phyloP scores from a whole-genome alignment of 1,140 invertebrate genomes.

The Aphaenogaster rudis region DNA sequence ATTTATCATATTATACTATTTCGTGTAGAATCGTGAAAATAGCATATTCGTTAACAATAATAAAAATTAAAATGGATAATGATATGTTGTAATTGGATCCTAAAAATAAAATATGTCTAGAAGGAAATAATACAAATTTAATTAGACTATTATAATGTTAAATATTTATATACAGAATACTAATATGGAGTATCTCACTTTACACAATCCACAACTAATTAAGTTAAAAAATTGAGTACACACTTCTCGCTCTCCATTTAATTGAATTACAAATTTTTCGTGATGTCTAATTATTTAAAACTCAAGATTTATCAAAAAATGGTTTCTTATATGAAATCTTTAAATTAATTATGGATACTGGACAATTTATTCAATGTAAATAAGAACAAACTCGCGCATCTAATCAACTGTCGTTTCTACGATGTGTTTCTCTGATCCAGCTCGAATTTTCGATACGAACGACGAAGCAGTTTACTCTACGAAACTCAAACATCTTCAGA shows the following conservation, averaged over 20 bases:
- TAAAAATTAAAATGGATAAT: slow-evolving; percentile 34
- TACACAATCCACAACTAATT: neutral
- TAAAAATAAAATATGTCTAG: slow-evolving; percentile 16
- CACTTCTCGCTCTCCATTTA: neutral
- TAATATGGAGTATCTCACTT: neutral
- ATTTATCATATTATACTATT: slow-evolving; percentile 25
- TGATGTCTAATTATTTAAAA: neutral
- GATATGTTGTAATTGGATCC: slow-evolving; percentile 43
- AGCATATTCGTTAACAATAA: slow-evolving; percentile 14
- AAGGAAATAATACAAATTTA: neutral
- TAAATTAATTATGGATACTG: neutral
- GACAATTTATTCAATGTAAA: neutral
- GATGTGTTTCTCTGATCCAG: neutral
- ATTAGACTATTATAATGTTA: neutral
- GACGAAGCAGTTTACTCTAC: neutral
- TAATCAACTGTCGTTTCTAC: neutral
- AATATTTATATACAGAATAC: neutral
- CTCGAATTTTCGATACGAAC: neutral
- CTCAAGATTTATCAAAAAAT: neutral
- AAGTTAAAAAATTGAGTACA: neutral
- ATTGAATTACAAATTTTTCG: neutral
- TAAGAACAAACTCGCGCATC: neutral
- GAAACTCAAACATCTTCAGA: neutral
- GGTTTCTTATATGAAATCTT: neutral
- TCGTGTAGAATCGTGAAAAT: slow-evolving; percentile 30